A percentile compares a stretch with the other conserved stretches of the same genome.
Conservation (phyloP, 1,140 invertebrate genomes). For the Hydropsyche tenuis region DNA sequence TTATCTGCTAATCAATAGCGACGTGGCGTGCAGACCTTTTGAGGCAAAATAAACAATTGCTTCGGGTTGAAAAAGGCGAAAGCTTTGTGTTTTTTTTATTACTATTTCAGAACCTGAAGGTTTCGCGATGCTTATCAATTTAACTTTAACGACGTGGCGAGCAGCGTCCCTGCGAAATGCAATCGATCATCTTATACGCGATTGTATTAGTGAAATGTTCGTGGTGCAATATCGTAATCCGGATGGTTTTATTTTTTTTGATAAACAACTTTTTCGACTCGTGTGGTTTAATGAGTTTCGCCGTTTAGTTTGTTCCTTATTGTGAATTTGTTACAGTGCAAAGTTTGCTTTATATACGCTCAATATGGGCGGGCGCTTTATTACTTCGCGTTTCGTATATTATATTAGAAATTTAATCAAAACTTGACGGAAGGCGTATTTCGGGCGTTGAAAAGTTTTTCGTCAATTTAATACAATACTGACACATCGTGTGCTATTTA, state of each 20-base stretch:
- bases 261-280: background rate
- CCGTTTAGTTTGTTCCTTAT: background rate
- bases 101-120: conserved; percentile 6
- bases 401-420: conserved; percentile 24
- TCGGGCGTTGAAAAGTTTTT: background rate
- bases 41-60: conserved; percentile 33
- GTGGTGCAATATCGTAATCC: too few species aligned
- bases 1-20: conserved; percentile 36
- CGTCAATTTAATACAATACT: conserved; percentile 3
- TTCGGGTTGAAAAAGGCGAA: conserved; percentile 14
- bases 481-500: background rate
- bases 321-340: background rate
- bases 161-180: background rate
- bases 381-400: conserved; percentile 12
- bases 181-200: conserved; percentile 14
- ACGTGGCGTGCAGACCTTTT: conserved; percentile 31
- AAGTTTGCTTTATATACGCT: conserved; percentile 12
- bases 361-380: conserved; percentile 1
- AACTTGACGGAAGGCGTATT: conserved; percentile 13
- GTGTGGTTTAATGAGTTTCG: background rate
- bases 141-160: background rate
- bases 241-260: too few species aligned
- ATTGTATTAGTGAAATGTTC: background rate
- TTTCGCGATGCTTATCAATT: background rate
- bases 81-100: conserved; percentile 14